Base-by-base conservation (phyloP, 92 coral and sea anemone genomes). In the Diadumene lineata region DNA sequence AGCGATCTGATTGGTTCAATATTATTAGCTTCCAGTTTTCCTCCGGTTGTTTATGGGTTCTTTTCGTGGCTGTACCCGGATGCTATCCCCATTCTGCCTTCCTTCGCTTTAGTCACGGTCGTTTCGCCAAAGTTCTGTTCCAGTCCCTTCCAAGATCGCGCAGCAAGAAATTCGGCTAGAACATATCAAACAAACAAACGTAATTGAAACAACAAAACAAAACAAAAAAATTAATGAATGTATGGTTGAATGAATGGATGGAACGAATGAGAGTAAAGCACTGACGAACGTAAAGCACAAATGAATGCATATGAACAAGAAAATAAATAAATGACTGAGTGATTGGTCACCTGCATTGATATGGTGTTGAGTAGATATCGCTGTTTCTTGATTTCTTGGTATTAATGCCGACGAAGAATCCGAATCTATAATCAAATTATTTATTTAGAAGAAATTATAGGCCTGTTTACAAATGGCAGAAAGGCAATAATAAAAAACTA, bases 81-180 rank as follows among this genome's bases (percentile, higher is more conserved):
- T 23, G 97, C 97, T 21, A 94, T 94, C 26, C 98, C 97, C 43
- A 27, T 66, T 23, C 92, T 85, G 17, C 97, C 98, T 58, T 86
- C 96, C 33, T 85, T 77, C 43, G 93, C 97, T 68, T 72, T 66
- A 24, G 79, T 66, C 28, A 92, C 96, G 0, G 85, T 67, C 2
- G 94, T 94, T 69, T 91, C 87, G 18, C 98, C 97, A 26, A 81
- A 81, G 8, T 60, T 86, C 70, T 82, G 94, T 32, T 88, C 97
- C 72, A 94, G 79, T 56, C 98, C 98, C 33, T 73, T 77, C 98
- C 98, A 94, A 0, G 92, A 85, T 57, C 98, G 83, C 34, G 89
- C 83, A 30, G 97, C 85, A 13, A 94, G 89, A 81, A 82, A 94
- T 67, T 91, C 97, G n/a, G 84, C 98, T 94, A 69, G 72, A 85